Evolutionary conservation across 2,888 invertebrate genomes (phyloP), one percentile per base, ranked within the genome.

Genomic region (Hemaris fuciformis): DNA sequence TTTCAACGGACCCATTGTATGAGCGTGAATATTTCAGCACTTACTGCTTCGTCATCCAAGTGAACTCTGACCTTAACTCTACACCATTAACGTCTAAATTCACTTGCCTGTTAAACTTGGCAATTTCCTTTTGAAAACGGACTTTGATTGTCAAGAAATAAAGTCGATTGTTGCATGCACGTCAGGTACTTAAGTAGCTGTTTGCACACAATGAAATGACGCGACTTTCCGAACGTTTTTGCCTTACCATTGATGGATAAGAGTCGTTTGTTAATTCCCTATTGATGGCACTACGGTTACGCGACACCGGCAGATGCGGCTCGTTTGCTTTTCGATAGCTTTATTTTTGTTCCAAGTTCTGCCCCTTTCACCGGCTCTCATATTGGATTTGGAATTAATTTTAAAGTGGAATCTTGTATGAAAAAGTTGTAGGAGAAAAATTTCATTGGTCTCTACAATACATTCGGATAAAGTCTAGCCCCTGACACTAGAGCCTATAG

Each of bases 191-290:
- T 80, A 83, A 85, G 80, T 80, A 81, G 79, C 79, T 79, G 79
- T 80, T 82, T 78, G 82, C 89, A 88, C 84, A 89, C 88, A 89
- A 88, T 88, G 85, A 82, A 79, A 75, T 75, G 81, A 77, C 77
- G 78, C 73, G 76, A 79, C 77, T 76, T 67, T 65, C 64, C 63
- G 63, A 73, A 69, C 75, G 80, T 87, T 87, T 86, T 88, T 85
- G 81, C 76, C 62, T 68, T 61, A 68, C 67, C 68, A 68, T 75
- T 85, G 85, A 84, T 83, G 78, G 77, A 87, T 86, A 81, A 75
- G 70, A 73, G 73, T 69, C 72, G 70, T 77, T 76, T 77, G 81
- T 80, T 85, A 85, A 85, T 79, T 77, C 75, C 74, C 70, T 80
- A 82, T 82, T 81, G 80, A 82, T 81, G 76, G 74, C 74, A 45